These are phyloP conservation scores for Orthonevra nobilis DNA, from an alignment of 2,888 invertebrate species.

Conservation along the genomic window DNA sequence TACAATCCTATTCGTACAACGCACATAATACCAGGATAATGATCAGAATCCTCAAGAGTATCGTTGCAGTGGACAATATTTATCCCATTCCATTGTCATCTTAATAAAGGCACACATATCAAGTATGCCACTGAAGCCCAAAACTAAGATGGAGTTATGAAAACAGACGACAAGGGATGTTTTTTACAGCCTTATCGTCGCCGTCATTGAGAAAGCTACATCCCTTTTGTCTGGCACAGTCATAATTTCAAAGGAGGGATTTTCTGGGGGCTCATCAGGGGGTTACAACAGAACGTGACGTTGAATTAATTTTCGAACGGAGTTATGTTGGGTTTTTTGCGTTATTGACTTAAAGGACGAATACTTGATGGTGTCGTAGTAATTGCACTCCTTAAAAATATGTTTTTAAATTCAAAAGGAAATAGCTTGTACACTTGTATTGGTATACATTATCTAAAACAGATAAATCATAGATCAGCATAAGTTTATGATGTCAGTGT, in stretches of 20 bases:
- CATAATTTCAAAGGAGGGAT: not conserved
- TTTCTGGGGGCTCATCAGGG: not conserved
- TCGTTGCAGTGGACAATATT: not conserved
- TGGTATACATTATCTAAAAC: too few relatives aligned
- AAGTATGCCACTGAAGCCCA: not conserved
- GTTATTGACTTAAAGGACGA: not conserved
- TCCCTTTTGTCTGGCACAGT: not conserved
- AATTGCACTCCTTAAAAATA: too few relatives aligned
- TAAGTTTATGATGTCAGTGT: too few relatives aligned
- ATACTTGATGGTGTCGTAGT: not conserved
- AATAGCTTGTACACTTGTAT: too few relatives aligned
- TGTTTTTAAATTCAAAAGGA: too few relatives aligned
- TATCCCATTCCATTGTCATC: not conserved
- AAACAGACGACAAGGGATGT: not conserved
- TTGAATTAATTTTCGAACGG: constrained; percentile 11
- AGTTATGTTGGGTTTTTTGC: not conserved
- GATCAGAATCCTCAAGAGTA: not conserved
- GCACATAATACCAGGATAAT: not conserved
- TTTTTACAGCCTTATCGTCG: not conserved
- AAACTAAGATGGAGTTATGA: not conserved
- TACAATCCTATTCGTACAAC: not conserved
- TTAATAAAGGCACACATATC: not conserved
- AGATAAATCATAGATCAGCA: too few relatives aligned
- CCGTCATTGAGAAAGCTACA: not conserved
- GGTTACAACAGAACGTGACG: constrained; percentile 7